A percentile compares a stretch with the other conserved stretches of the same genome.
Evolutionary conservation across 2,113 vertebrate species (phyloP).

Genomic region (Origma solitaria): DNA sequence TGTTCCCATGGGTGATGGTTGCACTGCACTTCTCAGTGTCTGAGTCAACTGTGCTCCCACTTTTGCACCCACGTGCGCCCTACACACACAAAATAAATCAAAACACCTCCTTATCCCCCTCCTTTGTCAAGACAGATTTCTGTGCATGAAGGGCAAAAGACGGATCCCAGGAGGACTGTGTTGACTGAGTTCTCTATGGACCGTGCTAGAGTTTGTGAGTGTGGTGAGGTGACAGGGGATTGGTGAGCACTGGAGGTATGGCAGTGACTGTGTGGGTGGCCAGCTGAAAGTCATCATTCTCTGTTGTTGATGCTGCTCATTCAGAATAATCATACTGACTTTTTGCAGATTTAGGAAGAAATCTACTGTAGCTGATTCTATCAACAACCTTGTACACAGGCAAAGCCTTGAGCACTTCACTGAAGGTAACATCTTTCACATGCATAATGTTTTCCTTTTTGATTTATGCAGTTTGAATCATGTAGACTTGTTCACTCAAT

Average conservation of each 20-base stretch:
- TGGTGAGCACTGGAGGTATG: neutral
- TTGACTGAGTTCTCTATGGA: neutral
- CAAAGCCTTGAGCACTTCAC: conserved; percentile 79
- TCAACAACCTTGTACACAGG: conserved; percentile 81
- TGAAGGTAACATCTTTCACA: conserved; percentile 77
- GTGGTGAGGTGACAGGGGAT: neutral
- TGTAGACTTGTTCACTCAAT: neutral
- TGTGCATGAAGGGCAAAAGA: rapidly evolving
- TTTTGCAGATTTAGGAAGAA: conserved; percentile 86
- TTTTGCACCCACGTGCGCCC: neutral
- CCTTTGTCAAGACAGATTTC: neutral
- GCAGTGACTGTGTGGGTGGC: neutral
- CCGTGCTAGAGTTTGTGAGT: neutral
- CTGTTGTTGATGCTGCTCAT: neutral
- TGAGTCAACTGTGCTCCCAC: neutral
- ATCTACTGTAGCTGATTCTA: conserved; percentile 78
- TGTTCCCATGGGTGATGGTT: neutral
- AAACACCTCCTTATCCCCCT: neutral
- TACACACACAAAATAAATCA: neutral
- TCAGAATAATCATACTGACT: neutral
- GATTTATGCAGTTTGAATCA: neutral
- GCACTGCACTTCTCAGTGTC: neutral
- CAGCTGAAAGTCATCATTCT: neutral
- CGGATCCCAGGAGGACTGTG: neutral
- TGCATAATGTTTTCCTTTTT: rapidly evolving